Base-by-base conservation (phyloP, 1,140 invertebrate species). In the Solen grandis region DNA sequence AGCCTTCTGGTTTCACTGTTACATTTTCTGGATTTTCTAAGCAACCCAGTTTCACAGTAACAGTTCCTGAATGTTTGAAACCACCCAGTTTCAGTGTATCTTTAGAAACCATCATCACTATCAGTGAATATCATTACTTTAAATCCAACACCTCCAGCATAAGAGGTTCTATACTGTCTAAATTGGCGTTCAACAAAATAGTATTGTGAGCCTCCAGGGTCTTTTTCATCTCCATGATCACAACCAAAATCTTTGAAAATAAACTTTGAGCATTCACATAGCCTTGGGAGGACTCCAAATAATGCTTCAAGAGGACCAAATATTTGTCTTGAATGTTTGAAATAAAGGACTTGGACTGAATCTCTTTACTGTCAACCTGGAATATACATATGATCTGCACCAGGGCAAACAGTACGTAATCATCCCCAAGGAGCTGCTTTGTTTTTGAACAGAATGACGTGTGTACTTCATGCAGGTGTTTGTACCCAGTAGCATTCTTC, bases 111-210 rank as follows among this genome's bases (percentile, higher is more conserved):
- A n/a, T n/a, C n/a, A n/a, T n/a, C n/a, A n/a, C n/a, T n/a, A n/a
- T n/a, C n/a, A n/a, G n/a, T 8, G 27, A 60, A 27, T n/a, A 66
- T 1, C 25, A 66, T 68, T 69, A 82, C 46, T 97, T 97, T 66
- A 98, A 94, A 92, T 98, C 97, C 87, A 98, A 97, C 91, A 98
- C 97, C 94, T 98, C 97, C 86, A 98, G 96, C 27, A 99, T 93
- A 33, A 99, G 92, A 4, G 97, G 97, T 86, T 98, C 97, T 59
- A 98, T 96, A 88, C 96, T 94, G 63, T 95, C 94, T 62, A 97
- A 97, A 93, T 98, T 97, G 0, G 97, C 96, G 90, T 98, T 96
- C 33, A 98, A 93, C 91, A 97, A 97, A 31, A 98, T 96, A 33
- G 95, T 95, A 10, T 97, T 96, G 60, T 98, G 95, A 81, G 96